Base-by-base conservation (phyloP, 1,140 invertebrate species). In the Augochlora pura region DNA sequence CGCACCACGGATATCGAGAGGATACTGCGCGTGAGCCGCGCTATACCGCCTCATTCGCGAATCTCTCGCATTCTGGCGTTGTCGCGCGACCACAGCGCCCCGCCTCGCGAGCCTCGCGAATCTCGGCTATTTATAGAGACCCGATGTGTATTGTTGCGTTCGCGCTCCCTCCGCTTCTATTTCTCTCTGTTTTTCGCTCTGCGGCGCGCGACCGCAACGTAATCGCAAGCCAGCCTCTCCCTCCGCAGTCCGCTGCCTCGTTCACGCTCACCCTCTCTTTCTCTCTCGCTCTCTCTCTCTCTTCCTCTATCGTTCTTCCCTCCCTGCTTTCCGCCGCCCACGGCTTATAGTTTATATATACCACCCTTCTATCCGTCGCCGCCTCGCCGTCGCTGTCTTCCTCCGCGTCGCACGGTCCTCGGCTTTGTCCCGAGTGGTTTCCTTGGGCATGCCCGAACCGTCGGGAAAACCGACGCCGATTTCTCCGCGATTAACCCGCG, bases 61-160 rank as follows among this genome's bases (percentile, higher is more conserved):
- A 32, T 10, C 18, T 23, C 42, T 68, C 66, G 70, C 81, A 54
- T 52, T 57, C 66, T 14, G n/a, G 21, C 66, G 66, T 67, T 64
- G 23, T 54, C 70, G 54, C 65, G 68, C 76, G 72, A 62, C 25
- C n/a, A 38, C 64, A 70, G 77, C 81, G 84, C 62, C 70, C 59
- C 59, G 54, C 60, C 10, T 32, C 59, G 59, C 23, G 38, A 57
- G 76, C 25, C 52, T 71, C 60, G 38, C 27, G 32, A 75, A 78
- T 67, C 63, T 73, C 67, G 64, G 49, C 73, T 88, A 88, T 87
- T 87, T 87, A 82, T 87, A 88, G 83, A 72, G 62, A 72, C 70
- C 65, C 67, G 69, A 52, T 46, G 83, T 78, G 83, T 78, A 68
- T 82, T 73, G 77, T 80, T 84, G 72, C 78, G 71, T 84, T 52